Evolutionary conservation across 2,797 vertebrate species (phyloP), one percentile per base, ranked within the genome.

Genomic region (Melanotaenia pygmaea): DNA sequence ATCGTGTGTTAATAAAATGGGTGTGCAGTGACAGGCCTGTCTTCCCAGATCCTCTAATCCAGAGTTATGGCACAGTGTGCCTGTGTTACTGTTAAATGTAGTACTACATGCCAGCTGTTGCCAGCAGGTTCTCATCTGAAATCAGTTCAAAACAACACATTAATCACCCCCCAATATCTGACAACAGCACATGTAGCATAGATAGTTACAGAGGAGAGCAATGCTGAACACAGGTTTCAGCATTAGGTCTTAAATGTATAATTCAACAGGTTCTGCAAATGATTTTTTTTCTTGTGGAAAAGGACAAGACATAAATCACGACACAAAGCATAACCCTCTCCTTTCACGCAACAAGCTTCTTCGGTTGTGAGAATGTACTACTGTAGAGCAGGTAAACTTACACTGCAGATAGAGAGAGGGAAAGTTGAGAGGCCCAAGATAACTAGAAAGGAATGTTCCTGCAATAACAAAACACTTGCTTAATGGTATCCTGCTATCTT

Each of bases 21-120:
- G 81, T 82, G 85, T 80, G 85, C 82, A 79, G 82, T 85, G 92
- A 92, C 89, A 91, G 83, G 77, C 82, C 84, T 89, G 86, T 90
- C 86, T 87, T 88, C 63, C 82, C 34, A 79, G 40, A 85, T 85
- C 87, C 76, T 84, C 76, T 93, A 92, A 93, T 91, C 77, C 80
- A 91, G 88, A 93, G 67, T 93, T 90, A 92, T 91, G 71, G 88
- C 80, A 82, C 83, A 83, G 86, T 86, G 86, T 70, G 84, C 73
- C 79, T 79, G 84, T 82, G 86, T 88, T 90, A 90, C 86, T 90
- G 86, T 90, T 92, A 86, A 91, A 90, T 84, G 80, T 76, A 76
- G 82, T 78, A 73, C 84, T 68, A 84, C 83, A 76, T 72, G 78
- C 81, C 90, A 93, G 89, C 89, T 92, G 89, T 88, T 90, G 86